Evolutionary conservation across 2,113 vertebrate species (phyloP).

Genomic region (Callipepla californica): DNA sequence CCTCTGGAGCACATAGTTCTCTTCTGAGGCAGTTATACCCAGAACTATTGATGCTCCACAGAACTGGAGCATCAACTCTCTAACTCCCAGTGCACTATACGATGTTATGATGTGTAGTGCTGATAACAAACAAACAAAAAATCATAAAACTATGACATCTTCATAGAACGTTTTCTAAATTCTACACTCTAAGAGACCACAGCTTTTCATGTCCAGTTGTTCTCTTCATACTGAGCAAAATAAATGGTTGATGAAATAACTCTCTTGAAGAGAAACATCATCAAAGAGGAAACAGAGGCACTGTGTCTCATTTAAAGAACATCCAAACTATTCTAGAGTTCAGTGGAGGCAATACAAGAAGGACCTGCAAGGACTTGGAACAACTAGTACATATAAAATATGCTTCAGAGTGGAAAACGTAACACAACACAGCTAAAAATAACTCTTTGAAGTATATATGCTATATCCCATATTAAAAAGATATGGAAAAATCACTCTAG

Average conservation of each 20-base stretch:
- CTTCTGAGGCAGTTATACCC: too few relatives aligned
- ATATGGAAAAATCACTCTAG: neutral
- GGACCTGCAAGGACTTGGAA: neutral
- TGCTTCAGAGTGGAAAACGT: neutral
- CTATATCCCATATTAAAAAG: neutral
- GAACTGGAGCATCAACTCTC: too few relatives aligned
- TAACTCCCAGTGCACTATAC: too few relatives aligned
- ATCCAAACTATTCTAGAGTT: neutral
- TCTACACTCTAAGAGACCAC: neutral
- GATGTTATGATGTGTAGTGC: too few relatives aligned
- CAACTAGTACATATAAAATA: neutral
- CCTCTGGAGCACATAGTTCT: too few relatives aligned
- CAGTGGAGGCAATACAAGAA: neutral
- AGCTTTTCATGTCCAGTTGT: neutral
- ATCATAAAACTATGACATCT: neutral
- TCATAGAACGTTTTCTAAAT: neutral
- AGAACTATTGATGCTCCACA: too few relatives aligned
- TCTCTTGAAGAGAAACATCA: neutral
- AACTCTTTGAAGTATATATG: neutral
- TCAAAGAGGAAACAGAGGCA: neutral
- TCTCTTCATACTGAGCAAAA: neutral
- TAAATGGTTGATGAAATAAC: neutral
- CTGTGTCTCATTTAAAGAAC: fast-evolving
- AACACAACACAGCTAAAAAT: neutral
- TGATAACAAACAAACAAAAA: too few relatives aligned